phyloP scores from a whole-genome alignment of 2,888 invertebrate genomes.

The Andrena hattorfiana region DNA sequence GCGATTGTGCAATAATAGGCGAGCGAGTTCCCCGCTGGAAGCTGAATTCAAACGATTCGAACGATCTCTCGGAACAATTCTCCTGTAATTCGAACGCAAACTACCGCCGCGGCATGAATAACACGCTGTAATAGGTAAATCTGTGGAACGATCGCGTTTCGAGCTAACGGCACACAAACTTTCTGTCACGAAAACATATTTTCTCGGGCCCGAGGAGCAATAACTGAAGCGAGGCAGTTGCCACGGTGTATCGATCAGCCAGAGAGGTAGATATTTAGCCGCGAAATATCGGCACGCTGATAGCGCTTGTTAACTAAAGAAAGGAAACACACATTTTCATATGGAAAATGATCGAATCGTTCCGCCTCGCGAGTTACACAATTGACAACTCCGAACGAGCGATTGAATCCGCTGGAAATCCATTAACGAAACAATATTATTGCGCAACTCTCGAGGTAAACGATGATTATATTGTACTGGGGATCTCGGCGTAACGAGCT shows the following conservation, averaged over 20 bases:
- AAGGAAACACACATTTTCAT: background rate
- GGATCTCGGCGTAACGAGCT: slow-evolving; percentile 14
- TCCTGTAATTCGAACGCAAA: slow-evolving; percentile 50
- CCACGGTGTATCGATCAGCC: too few species aligned
- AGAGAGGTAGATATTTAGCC: too few species aligned
- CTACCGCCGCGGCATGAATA: slow-evolving; percentile 30
- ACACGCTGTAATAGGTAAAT: slow-evolving; percentile 27
- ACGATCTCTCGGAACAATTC: slow-evolving; percentile 49
- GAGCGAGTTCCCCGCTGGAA: slow-evolving; percentile 50
- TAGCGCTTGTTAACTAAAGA: too few species aligned
- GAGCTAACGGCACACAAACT: background rate
- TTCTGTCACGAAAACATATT: too few species aligned
- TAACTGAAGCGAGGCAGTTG: too few species aligned
- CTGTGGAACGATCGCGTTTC: slow-evolving; percentile 27
- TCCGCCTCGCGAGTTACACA: background rate
- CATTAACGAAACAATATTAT: slow-evolving; percentile 20
- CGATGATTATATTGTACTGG: slow-evolving; percentile 8
- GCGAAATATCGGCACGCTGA: too few species aligned
- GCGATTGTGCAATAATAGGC: slow-evolving; percentile 57
- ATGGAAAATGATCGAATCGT: background rate
- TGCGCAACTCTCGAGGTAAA: slow-evolving; percentile 10
- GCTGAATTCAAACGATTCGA: slow-evolving; percentile 55
- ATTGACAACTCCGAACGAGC: background rate
- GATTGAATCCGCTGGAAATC: slow-evolving; percentile 10
- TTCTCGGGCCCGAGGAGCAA: too few species aligned